phyloP scores from a whole-genome alignment of 92 coral and sea anemone genomes.

The Muricea muricata region DNA sequence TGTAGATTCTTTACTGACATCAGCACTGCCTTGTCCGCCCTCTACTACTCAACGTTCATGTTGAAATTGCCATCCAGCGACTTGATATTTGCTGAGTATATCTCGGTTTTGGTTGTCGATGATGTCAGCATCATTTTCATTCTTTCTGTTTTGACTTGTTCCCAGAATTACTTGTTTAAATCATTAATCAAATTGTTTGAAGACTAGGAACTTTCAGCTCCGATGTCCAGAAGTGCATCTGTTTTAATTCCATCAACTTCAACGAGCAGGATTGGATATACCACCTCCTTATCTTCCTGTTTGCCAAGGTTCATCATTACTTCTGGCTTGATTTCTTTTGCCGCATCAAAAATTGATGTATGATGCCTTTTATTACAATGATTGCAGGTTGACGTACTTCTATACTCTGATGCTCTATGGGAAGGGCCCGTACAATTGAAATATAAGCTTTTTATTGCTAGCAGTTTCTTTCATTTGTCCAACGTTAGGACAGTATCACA shows the following conservation, averaged over 20 bases:
- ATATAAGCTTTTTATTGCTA: neutral
- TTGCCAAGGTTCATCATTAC: neutral
- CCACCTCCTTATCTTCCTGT: neutral
- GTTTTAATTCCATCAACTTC: conserved; percentile 41
- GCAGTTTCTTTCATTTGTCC: neutral
- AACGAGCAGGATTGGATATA: neutral
- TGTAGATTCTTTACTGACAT: neutral
- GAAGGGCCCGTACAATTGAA: neutral
- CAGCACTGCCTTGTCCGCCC: conserved; percentile 6
- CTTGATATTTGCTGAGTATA: conserved; percentile 42
- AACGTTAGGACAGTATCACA: neutral
- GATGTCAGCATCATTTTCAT: conserved; percentile 37
- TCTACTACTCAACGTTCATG: neutral
- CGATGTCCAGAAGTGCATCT: conserved; percentile 23
- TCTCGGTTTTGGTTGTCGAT: conserved; percentile 46
- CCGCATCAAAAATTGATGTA: neutral
- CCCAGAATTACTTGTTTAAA: conserved; percentile 10
- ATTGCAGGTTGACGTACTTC: neutral
- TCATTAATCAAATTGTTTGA: neutral
- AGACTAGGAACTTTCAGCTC: neutral
- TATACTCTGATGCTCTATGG: neutral
- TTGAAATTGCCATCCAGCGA: neutral
- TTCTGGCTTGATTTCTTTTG: neutral
- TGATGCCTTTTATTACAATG: neutral
- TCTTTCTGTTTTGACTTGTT: conserved; percentile 55